Percentiles rank a stretch among this genome's conserved stretches.
phyloP scores from a whole-genome alignment of 1,140 invertebrate species.

The Lordiphosa mommai region DNA sequence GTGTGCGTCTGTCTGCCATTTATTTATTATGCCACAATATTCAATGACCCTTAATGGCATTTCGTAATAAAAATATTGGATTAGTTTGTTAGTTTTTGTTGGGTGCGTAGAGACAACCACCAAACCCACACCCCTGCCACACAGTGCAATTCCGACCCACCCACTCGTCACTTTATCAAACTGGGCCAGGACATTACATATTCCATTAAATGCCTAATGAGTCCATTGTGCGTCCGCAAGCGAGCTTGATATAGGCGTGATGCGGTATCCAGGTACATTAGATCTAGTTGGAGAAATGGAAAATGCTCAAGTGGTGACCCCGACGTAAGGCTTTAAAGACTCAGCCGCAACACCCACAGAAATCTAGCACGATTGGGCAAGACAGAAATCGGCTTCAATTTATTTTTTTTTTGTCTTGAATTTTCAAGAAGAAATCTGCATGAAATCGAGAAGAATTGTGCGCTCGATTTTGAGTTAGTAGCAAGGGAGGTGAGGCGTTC shows the following conservation, averaged over 20 bases:
- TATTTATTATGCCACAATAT: constrained; percentile 78
- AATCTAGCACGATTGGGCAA: no score
- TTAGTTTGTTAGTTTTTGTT: constrained; percentile 70
- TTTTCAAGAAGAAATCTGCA: no score
- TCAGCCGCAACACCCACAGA: no score
- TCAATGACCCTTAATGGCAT: constrained; percentile 78
- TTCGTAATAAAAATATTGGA: constrained; percentile 78
- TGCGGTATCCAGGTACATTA: no score
- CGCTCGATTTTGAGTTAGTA: no score
- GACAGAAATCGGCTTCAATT: no score
- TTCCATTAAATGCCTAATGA: constrained; percentile 76
- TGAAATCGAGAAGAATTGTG: no score
- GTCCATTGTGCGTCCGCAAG: constrained; percentile 46
- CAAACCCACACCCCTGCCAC: constrained; percentile 12
- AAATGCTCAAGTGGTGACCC: no score
- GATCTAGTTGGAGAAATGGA: no score
- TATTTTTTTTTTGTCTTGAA: no score
- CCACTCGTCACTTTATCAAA: constrained; percentile 64
- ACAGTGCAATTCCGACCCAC: background rate
- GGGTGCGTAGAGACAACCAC: constrained; percentile 37
- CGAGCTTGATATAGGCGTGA: background rate
- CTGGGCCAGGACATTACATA: constrained; percentile 53
- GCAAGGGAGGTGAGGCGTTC: no score
- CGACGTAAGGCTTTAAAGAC: no score
- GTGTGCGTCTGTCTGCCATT: constrained; percentile 40